Base-by-base conservation (phyloP, 2,113 vertebrate species). In the Thryonomys swinderianus region DNA sequence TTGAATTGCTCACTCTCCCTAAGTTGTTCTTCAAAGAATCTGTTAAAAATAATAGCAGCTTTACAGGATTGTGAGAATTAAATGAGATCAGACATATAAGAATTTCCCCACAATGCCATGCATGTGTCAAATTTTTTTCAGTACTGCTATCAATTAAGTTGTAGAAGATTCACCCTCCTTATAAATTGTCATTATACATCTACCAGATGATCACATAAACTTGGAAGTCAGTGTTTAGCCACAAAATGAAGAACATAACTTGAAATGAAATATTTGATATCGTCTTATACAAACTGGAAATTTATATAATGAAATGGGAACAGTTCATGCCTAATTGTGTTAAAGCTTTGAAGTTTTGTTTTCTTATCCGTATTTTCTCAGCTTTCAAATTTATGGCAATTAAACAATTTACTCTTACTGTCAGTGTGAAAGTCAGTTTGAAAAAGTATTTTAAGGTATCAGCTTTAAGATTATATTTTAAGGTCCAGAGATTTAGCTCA, bases 1-100 rank as follows among this genome's bases (percentile, higher is more conserved):
- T 40, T 90, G 71, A 61, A 42, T 79, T 67, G 81, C 78, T 95
- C 83, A 87, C 53, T 89, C 20, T 61, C 80, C 69, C 32, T 71
- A 30, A 93, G 45, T 89, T 67, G n/a, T 89, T 81, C 30, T 71
- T 76, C 12, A 64, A 17, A 85, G 83, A 84, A 84, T 89, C 2
- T 69, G 1, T 91, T 10, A 74, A 81, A 81, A 48, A 66, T 45
- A 37, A 62, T 48, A 61, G 40, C 21, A 80, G 10, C n/a, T 84
- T 78, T 55, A 85, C 2, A 71, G 13, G 21, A n/a, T 76, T 85
- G 2, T 79, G 32, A 67, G 4, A 91, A 53, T 90, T 73, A 91
- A 62, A n/a, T 55, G 5, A 88, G 62, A 86, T 94, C 53, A 76
- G n/a, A 8, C n/a, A 14, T 12, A n/a, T 51, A 67, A 45, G 59